Conservation (phyloP, 1,140 invertebrate species). For the Caenorhabditis remanei region DNA sequence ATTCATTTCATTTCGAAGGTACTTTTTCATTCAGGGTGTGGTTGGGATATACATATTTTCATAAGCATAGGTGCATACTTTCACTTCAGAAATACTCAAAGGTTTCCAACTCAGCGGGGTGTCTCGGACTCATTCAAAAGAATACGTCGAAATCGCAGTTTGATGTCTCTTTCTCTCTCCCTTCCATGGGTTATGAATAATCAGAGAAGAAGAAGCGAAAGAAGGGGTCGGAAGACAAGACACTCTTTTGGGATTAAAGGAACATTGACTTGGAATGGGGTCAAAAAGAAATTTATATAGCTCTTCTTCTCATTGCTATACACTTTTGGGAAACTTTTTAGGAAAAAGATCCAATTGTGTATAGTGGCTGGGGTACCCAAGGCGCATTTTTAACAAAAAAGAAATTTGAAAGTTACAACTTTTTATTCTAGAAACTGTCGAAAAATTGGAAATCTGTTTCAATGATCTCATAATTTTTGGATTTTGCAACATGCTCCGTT, state of each 20-base stretch:
- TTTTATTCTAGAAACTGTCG: no score
- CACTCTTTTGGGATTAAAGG: slow-evolving; percentile 29
- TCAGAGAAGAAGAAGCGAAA: slow-evolving; percentile 3
- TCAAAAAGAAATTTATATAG: slow-evolving; percentile 43
- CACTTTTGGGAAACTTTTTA: not conserved
- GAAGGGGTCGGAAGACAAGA: not conserved
- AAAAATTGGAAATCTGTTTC: no score
- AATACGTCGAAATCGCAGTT: not conserved
- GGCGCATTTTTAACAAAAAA: no score
- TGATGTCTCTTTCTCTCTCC: not conserved
- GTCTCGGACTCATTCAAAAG: no score
- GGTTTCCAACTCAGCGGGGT: not conserved
- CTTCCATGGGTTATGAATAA: slow-evolving; percentile 40
- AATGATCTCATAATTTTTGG: no score
- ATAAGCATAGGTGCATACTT: no score
- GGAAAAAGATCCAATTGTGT: no score
- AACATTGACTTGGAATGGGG: slow-evolving; percentile 8
- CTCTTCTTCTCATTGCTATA: not conserved
- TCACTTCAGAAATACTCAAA: no score
- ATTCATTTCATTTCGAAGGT: not conserved
- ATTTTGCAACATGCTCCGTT: not conserved
- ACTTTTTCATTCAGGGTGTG: not conserved
- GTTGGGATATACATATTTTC: not conserved
- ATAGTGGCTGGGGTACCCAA: no score
- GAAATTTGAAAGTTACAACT: no score